Conservation (phyloP, 2,888 invertebrate genomes). For the Tenthredo amoena region DNA sequence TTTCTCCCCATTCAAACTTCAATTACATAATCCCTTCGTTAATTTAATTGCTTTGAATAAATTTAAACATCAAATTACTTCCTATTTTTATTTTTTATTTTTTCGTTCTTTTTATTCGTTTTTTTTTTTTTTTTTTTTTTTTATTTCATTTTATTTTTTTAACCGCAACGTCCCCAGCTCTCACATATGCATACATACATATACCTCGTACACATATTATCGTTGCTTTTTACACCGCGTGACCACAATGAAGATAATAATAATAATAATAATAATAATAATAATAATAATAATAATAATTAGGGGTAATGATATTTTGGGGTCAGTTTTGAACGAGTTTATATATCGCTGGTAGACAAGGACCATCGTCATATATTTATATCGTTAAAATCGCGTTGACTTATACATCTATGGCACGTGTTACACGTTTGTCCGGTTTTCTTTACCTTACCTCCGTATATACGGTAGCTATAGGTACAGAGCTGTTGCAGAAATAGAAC, state of each 20-base stretch:
- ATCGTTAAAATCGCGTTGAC: not conserved
- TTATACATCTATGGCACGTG: not conserved
- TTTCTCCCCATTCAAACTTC: constrained; percentile 41
- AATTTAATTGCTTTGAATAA: constrained; percentile 24
- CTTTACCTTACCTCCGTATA: not conserved
- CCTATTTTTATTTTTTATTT: not conserved
- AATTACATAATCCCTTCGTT: constrained; percentile 38
- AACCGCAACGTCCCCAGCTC: not conserved
- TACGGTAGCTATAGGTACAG: not conserved
- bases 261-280: not conserved
- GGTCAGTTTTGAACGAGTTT: not conserved
- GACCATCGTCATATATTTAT: not conserved
- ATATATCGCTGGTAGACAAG: not conserved
- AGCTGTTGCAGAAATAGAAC: too few species aligned
- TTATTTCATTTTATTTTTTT: not conserved
- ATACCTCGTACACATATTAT: not conserved
- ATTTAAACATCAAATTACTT: constrained; percentile 15
- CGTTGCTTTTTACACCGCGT: constrained; percentile 2
- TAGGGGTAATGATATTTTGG: not conserved
- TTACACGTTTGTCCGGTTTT: not conserved
- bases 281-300: not conserved
- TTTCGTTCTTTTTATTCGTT: not conserved
- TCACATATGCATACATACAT: not conserved
- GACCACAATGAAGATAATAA: not conserved
- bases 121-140: not conserved